Evolutionary conservation across 2,797 vertebrate species (phyloP).

Genomic region (Melanotaenia boesemani): DNA sequence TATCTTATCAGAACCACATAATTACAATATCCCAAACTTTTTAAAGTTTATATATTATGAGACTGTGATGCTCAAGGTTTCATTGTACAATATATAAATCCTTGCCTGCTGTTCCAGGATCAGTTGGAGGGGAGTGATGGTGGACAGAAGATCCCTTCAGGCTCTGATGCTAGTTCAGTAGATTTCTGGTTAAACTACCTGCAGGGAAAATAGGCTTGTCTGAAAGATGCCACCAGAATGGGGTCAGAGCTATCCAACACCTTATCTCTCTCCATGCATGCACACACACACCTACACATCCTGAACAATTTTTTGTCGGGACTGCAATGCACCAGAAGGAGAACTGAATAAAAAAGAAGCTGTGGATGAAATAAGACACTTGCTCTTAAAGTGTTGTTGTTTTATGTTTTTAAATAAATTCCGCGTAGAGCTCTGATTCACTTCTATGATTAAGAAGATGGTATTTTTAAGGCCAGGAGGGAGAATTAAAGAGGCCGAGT

Average conservation of each 20-base stretch:
- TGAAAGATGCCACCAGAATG: constrained; percentile 59
- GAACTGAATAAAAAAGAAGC: constrained; percentile 6
- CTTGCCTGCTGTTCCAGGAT: constrained; percentile 49
- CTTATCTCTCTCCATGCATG: constrained; percentile 54
- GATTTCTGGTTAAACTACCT: constrained; percentile 68
- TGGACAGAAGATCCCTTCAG: constrained; percentile 50
- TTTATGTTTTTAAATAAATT: background rate
- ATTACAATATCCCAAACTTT: too few relatives aligned
- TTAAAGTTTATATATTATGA: background rate
- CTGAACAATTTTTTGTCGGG: background rate
- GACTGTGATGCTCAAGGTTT: constrained; percentile 42
- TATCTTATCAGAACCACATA: too few relatives aligned
- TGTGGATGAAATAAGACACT: constrained; percentile 1
- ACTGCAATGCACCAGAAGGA: background rate
- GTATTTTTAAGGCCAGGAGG: background rate
- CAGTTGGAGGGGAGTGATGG: constrained; percentile 46
- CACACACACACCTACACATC: constrained; percentile 24
- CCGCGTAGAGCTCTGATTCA: background rate
- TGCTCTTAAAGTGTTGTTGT: background rate
- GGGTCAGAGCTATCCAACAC: constrained; percentile 68
- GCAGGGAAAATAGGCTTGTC: constrained; percentile 60
- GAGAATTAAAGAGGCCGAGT: background rate
- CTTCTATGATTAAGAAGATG: background rate
- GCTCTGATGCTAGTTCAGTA: constrained; percentile 63
- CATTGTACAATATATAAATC: constrained; percentile 66